Evolutionary conservation across 2,113 vertebrate species (phyloP).

Genomic region (Climacteris rufus): DNA sequence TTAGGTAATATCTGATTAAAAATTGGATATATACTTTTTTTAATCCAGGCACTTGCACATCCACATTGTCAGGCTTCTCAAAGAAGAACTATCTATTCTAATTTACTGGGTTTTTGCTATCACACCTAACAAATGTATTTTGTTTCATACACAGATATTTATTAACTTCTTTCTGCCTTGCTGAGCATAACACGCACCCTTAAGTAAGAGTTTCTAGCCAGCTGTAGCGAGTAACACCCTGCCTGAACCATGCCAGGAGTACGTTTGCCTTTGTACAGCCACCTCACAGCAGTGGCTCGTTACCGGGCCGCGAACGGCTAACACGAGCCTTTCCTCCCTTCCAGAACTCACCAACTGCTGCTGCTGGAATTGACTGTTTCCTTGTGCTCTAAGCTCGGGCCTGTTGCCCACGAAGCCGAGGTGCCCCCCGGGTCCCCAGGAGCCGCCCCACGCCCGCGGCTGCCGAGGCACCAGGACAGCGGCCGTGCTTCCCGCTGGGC

Average conservation of each 20-base stretch:
- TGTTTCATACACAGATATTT: background rate
- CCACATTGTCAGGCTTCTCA: background rate
- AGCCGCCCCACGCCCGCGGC: background rate
- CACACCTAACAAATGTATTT: background rate
- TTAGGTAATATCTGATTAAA: background rate
- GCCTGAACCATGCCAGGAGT: background rate
- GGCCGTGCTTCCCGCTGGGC: background rate
- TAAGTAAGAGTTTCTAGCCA: background rate
- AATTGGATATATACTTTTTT: background rate
- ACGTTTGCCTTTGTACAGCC: background rate
- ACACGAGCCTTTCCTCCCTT: background rate
- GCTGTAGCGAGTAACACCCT: background rate
- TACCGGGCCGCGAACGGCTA: background rate
- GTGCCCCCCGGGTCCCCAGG: background rate
- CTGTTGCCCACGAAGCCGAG: background rate
- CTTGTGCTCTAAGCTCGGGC: background rate
- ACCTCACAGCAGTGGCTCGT: background rate
- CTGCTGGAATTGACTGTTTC: background rate
- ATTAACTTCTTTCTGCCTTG: background rate
- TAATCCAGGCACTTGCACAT: background rate
- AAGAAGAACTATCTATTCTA: background rate
- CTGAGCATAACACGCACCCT: background rate
- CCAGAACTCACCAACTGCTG: background rate
- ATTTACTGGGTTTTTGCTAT: background rate
- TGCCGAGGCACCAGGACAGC: rapidly evolving